Evolutionary conservation across 2,888 invertebrate species (phyloP).

Genomic region (Parnassius apollo): DNA sequence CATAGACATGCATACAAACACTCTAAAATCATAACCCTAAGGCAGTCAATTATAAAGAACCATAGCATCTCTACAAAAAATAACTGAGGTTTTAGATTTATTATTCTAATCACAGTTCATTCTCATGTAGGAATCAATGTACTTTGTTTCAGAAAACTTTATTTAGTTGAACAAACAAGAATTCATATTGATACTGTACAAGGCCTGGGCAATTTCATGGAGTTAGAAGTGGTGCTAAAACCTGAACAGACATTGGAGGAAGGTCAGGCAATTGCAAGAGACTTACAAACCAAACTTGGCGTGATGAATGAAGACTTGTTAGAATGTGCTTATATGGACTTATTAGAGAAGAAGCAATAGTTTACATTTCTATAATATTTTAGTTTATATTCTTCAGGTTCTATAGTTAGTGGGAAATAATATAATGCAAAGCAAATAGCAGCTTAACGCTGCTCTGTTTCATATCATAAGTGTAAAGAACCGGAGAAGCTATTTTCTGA

Average conservation of each 20-base stretch:
- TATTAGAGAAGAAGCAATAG: conserved; percentile 59
- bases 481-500: no score
- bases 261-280: conserved; percentile 86
- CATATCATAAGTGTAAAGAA: no score
- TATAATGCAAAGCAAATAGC: no score
- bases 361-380: background rate
- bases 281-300: conserved; percentile 84
- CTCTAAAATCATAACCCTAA: no score
- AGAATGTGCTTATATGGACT: conserved; percentile 88
- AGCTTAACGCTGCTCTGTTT: no score
- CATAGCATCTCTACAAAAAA: no score
- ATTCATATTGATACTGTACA: conserved; percentile 94
- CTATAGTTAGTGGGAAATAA: no score
- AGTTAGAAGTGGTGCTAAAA: conserved; percentile 89
- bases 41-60: no score
- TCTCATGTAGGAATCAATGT: background rate
- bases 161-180: conserved; percentile 90
- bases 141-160: conserved; percentile 82
- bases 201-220: conserved; percentile 89
- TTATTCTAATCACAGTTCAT: no score
- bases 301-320: conserved; percentile 84
- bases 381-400: no score
- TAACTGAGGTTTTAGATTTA: no score
- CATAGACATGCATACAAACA: no score
- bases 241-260: conserved; percentile 84